Percentiles rank a stretch among this genome's conserved stretches.
phyloP scores from a whole-genome alignment of 2,113 vertebrate genomes.

The Columbina picui region DNA sequence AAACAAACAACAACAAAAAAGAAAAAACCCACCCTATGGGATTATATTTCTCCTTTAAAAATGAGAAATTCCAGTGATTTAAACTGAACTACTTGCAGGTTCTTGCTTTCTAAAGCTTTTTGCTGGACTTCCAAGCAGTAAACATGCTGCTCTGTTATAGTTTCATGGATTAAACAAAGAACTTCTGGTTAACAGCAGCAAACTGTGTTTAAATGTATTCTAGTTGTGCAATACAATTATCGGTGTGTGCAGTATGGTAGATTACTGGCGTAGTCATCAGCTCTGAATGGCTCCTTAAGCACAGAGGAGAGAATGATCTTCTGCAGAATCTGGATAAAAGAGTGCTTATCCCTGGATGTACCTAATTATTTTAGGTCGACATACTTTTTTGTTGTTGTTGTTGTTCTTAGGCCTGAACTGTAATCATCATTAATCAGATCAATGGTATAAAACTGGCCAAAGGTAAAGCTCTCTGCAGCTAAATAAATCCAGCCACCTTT shows the following conservation, averaged over 20 bases:
- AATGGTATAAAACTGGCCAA: not conserved
- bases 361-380: not conserved
- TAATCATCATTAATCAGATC: not conserved
- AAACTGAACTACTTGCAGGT: not conserved
- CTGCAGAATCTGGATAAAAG: not conserved
- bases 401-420: not conserved
- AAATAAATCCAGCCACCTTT: not conserved
- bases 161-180: not conserved
- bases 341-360: not conserved
- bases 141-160: not conserved
- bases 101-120: not conserved
- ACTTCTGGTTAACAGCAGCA: not conserved
- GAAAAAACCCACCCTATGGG: not conserved
- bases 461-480: not conserved
- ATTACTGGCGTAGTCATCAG: not conserved
- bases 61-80: not conserved
- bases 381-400: not conserved
- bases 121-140: not conserved
- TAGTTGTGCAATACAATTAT: not conserved
- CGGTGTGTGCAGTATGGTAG: not conserved
- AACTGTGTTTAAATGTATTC: not conserved
- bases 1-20: not conserved
- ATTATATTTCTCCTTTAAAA: not conserved
- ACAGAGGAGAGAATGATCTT: not conserved
- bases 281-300: accelerated